Conservation (phyloP, 2,888 invertebrate genomes). For the Drosophila formosana region DNA sequence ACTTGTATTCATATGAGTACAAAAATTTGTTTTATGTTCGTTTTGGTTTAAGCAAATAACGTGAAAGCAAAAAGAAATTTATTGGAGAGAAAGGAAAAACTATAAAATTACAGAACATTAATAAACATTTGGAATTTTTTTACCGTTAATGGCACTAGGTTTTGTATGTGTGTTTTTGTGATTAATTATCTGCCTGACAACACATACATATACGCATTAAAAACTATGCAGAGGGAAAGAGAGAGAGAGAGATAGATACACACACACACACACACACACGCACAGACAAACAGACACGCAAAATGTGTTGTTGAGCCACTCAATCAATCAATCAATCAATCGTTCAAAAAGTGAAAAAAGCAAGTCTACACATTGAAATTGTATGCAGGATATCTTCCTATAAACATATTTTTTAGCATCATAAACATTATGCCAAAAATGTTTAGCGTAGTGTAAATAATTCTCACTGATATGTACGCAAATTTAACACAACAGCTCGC, state of each 20-base stretch:
- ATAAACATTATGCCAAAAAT: slow-evolving; percentile 50
- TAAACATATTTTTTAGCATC: slow-evolving; percentile 27
- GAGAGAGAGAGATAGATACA: slow-evolving; percentile 4
- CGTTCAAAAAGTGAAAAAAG: slow-evolving; percentile 29
- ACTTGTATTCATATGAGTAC: background rate
- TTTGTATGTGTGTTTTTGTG: slow-evolving; percentile 39
- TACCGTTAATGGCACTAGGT: slow-evolving; percentile 62
- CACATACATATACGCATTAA: slow-evolving; percentile 24
- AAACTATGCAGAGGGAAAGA: slow-evolving; percentile 15
- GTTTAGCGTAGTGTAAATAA: slow-evolving; percentile 59
- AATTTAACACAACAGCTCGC: slow-evolving; percentile 62
- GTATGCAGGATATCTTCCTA: slow-evolving; percentile 21
- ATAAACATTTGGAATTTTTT: slow-evolving; percentile 44
- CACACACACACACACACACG: slow-evolving; percentile 4
- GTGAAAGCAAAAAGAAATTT: background rate
- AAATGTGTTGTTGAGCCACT: slow-evolving; percentile 48
- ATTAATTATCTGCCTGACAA: slow-evolving; percentile 18
- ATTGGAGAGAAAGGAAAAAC: background rate
- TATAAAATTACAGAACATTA: slow-evolving; percentile 55
- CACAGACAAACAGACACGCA: slow-evolving; percentile 21
- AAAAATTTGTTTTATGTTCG: slow-evolving; percentile 23
- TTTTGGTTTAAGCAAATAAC: slow-evolving; percentile 25
- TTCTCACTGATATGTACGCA: slow-evolving; percentile 72
- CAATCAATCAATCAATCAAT: slow-evolving; percentile 33
- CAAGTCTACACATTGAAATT: slow-evolving; percentile 32